Percentiles rank a stretch among this genome's conserved stretches.
Evolutionary conservation across 2,888 invertebrate species (phyloP).

Genomic region (Flexamia atlantica): DNA sequence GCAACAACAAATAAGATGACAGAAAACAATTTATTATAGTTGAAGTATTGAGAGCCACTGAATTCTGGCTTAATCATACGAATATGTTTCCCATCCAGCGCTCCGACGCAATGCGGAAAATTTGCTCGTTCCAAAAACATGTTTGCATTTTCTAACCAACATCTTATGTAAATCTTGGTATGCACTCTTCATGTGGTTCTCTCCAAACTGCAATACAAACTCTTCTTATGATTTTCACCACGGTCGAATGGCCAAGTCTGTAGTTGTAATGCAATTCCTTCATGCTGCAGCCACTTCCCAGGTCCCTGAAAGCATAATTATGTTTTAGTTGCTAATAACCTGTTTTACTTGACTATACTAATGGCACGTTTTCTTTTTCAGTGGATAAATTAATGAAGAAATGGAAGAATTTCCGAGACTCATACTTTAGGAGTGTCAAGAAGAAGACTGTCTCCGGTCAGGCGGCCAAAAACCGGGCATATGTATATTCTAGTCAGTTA

Average conservation of each 20-base stretch:
- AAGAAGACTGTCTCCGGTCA: constrained; percentile 33
- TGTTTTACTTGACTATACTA: not conserved
- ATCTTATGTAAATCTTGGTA: constrained; percentile 50
- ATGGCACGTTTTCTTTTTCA: not conserved
- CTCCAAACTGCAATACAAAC: constrained; percentile 48
- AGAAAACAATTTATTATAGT: constrained; percentile 47
- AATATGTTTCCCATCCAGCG: constrained; percentile 43
- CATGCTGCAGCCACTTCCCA: constrained; percentile 62
- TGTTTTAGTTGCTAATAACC: not conserved
- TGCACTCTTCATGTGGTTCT: constrained; percentile 58
- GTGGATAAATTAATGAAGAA: constrained; percentile 29
- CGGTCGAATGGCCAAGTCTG: constrained; percentile 63
- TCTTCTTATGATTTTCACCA: constrained; percentile 58
- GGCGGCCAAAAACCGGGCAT: not conserved
- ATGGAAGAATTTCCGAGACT: constrained; percentile 42
- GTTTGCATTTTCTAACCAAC: constrained; percentile 22
- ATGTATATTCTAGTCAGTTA: constrained; percentile 23
- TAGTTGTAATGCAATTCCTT: constrained; percentile 60
- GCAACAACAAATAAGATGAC: constrained; percentile 60
- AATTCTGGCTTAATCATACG: not conserved
- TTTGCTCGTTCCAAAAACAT: constrained; percentile 23
- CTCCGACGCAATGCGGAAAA: constrained; percentile 48
- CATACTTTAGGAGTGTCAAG: not conserved
- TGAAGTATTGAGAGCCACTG: constrained; percentile 37
- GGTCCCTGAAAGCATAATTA: constrained; percentile 41